A percentile compares a stretch with the other conserved stretches of the same genome.
Evolutionary conservation across 2,888 invertebrate genomes (phyloP).

Genomic region (Scotopteryx bipunctaria): DNA sequence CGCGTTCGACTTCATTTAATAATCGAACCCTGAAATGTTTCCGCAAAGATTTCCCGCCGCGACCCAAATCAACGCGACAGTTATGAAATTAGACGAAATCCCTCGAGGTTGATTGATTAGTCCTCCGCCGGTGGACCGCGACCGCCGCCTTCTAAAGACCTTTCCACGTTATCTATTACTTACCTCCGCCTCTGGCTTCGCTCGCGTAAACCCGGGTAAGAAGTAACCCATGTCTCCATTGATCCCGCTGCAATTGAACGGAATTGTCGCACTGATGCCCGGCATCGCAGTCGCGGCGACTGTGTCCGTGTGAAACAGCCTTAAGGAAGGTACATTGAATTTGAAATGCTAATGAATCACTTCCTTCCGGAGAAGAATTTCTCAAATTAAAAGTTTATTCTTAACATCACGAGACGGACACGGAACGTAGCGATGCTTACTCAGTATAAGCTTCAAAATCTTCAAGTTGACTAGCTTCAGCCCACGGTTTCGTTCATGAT

Average conservation of each 20-base stretch:
- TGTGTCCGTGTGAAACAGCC: not conserved
- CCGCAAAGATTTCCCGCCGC: not conserved
- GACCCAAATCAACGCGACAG: conserved; percentile 11
- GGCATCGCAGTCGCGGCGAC: not conserved
- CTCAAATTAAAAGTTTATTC: conserved; percentile 1
- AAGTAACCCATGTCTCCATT: too few species aligned
- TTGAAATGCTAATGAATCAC: conserved; percentile 17
- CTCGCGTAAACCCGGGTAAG: too few species aligned
- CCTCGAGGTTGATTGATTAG: conserved; percentile 17
- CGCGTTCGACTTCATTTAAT: not conserved
- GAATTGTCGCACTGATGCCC: too few species aligned
- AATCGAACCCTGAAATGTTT: not conserved
- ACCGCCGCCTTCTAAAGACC: too few species aligned
- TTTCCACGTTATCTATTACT: too few species aligned
- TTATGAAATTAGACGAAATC: conserved; percentile 14
- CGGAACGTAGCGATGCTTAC: too few species aligned
- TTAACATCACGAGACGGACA: not conserved
- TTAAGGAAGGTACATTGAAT: conserved; percentile 5
- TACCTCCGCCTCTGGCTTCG: too few species aligned
- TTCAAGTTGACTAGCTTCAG: too few species aligned
- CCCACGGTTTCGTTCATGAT: too few species aligned
- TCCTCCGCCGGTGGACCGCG: conserved; percentile 1
- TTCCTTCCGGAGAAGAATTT: not conserved
- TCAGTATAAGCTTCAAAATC: too few species aligned
- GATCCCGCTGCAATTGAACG: too few species aligned